Evolutionary conservation across 2,113 vertebrate species (phyloP), one percentile per base, ranked within the genome.

Genomic region (Corythornis vintsioides): DNA sequence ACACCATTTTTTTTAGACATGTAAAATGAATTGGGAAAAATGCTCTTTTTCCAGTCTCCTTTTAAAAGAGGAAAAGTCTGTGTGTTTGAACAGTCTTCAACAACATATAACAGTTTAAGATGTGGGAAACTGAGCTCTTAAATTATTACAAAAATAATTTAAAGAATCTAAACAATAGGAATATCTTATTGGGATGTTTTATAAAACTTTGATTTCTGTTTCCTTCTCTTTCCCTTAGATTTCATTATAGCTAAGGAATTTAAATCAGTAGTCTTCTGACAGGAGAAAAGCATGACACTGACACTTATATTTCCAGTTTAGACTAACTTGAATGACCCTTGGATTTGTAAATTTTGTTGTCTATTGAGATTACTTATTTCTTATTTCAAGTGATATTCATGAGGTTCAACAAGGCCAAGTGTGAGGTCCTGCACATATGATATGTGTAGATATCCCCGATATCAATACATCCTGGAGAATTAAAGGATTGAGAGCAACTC

Each of bases 391-490:
- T 45, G 0, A 31, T 74, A 77, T 29, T 57, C 25, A 31, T 20
- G 20, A 28, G 3, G 4, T 65, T 77, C 21, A 73, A 48, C 16
- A 85, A 70, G 25, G 33, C 29, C 24, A 61, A 17, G 24, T 45
- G 11, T 7, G 66, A 56, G 9, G 3, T 78, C 47, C 10, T 48
- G 6, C 21, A 57, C 12, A 1, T 52, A 3, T 38, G 38, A 38
- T 38, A 5, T 3, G 26, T 9, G 2, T 25, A 29, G 28, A 7
- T 88, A 66, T 2, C 3, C 10, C 16, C 7, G 1, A 2, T 21
- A 13, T 16, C 45, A n/a, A 7, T 16, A 21, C 4, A 56, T 50
- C 11, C 1, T 56, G 6, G 11, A 6, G 9, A 6, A 24, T 19
- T 25, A 72, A 65, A 3, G 6, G 22, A 5, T 35, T 11, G 57